phyloP scores from a whole-genome alignment of 2,113 vertebrate species.

The Stigmatopora nigra region DNA sequence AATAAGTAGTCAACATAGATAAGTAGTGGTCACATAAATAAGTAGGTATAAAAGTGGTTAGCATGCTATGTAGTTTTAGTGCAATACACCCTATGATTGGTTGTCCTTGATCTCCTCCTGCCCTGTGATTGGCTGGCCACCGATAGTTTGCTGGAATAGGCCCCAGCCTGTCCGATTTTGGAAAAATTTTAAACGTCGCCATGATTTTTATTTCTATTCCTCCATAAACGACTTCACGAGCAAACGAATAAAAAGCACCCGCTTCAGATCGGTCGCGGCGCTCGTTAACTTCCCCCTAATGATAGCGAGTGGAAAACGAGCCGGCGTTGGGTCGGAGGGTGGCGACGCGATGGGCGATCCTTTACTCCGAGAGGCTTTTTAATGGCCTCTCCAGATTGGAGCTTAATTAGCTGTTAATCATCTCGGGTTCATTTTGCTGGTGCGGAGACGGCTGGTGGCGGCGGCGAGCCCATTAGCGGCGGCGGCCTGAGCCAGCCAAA shows the following conservation, averaged over 20 bases:
- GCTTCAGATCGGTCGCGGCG: background rate
- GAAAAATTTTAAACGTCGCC: too few species aligned
- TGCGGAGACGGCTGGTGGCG: conserved; percentile 54
- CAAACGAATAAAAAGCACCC: background rate
- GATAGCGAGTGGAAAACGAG: conserved; percentile 33
- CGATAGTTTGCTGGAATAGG: too few species aligned
- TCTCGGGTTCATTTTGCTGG: conserved; percentile 69
- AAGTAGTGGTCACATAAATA: too few species aligned
- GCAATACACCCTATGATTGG: too few species aligned
- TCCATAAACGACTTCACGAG: too few species aligned
- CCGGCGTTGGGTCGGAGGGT: conserved; percentile 52
- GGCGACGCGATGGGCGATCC: conserved; percentile 31
- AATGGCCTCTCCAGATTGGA: conserved; percentile 70
- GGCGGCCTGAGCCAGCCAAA: conserved; percentile 69
- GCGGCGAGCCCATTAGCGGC: conserved; percentile 68
- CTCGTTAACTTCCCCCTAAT: background rate
- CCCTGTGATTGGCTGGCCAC: too few species aligned
- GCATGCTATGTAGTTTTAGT: too few species aligned
- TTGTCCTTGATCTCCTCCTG: too few species aligned
- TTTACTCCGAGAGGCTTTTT: conserved; percentile 64
- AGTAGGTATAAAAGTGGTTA: too few species aligned
- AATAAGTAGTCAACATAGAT: too few species aligned
- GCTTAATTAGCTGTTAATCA: conserved; percentile 78
- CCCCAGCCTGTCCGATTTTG: too few species aligned
- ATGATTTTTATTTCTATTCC: too few species aligned